Evolutionary conservation across 2,888 invertebrate species (phyloP).

Genomic region (Leptinotarsa tumamoca): DNA sequence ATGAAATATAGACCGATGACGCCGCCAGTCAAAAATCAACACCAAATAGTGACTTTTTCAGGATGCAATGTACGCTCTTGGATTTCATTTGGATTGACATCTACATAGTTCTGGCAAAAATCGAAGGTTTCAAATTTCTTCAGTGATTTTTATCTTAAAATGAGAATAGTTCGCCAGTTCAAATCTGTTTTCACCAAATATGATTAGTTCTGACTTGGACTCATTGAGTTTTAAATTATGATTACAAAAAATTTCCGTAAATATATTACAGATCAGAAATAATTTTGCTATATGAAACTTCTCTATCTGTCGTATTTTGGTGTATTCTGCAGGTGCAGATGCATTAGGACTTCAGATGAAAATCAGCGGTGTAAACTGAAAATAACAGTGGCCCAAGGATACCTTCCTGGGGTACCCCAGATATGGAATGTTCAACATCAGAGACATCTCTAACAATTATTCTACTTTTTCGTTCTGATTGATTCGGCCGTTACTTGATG

Average conservation of each 20-base stretch:
- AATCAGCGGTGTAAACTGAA: too few species aligned
- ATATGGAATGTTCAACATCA: background rate
- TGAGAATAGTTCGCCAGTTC: background rate
- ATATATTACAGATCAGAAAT: background rate
- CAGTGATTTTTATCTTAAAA: background rate
- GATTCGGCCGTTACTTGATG: too few species aligned
- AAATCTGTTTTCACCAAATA: background rate
- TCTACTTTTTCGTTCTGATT: too few species aligned
- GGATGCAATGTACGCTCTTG: too few species aligned
- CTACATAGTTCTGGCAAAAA: too few species aligned
- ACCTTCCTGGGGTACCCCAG: background rate
- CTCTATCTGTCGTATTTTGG: background rate
- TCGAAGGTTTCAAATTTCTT: background rate
- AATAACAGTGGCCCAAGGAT: background rate
- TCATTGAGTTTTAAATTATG: background rate
- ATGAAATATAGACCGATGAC: too few species aligned
- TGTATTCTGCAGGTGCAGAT: conserved; percentile 1
- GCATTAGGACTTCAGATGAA: background rate
- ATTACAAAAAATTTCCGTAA: background rate
- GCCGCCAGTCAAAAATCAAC: too few species aligned
- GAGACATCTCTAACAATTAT: background rate
- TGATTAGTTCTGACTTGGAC: background rate
- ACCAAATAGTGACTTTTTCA: too few species aligned
- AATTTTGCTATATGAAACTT: background rate
- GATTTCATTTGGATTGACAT: too few species aligned